These are phyloP conservation scores for Seira sanloemensis DNA, from an alignment of 2,888 invertebrate species.

Conservation along the genomic window DNA sequence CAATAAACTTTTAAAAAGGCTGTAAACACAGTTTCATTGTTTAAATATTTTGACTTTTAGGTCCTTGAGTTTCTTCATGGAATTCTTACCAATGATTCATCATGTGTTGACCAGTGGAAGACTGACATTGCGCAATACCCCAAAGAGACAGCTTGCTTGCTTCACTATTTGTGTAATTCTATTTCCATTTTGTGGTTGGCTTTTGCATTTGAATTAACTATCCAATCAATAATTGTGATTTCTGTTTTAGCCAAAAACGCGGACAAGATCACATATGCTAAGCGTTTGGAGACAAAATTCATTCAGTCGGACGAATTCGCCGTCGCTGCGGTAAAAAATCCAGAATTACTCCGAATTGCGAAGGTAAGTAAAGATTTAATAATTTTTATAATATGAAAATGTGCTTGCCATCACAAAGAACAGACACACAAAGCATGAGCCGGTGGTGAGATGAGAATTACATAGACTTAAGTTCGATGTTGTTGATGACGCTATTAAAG, in stretches of 20 bases:
- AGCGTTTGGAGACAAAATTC: constrained; percentile 67
- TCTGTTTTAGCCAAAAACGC: constrained; percentile 65
- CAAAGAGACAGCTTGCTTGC: constrained; percentile 66
- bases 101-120: constrained; percentile 68
- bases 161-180: constrained; percentile 70
- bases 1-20: background rate
- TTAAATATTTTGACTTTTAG: constrained; percentile 53
- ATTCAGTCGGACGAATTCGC: constrained; percentile 73
- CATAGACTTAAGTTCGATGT: too few species aligned
- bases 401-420: too few species aligned
- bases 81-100: constrained; percentile 67
- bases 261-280: constrained; percentile 65
- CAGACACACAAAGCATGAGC: too few species aligned
- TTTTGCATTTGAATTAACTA: background rate
- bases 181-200: background rate
- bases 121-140: constrained; percentile 66
- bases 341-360: constrained; percentile 69
- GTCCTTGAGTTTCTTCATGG: constrained; percentile 69
- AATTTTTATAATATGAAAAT: too few species aligned
- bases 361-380: constrained; percentile 60
- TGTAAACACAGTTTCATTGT: constrained; percentile 3
- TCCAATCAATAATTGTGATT: background rate
- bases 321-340: constrained; percentile 70
- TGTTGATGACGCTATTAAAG: too few species aligned
- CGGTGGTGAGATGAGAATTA: too few species aligned